Evolutionary conservation across 35 echinoderm and acorn worm genomes (phyloP), one percentile per base, ranked within the genome.

Genomic region (Stichopus chloronotus): DNA sequence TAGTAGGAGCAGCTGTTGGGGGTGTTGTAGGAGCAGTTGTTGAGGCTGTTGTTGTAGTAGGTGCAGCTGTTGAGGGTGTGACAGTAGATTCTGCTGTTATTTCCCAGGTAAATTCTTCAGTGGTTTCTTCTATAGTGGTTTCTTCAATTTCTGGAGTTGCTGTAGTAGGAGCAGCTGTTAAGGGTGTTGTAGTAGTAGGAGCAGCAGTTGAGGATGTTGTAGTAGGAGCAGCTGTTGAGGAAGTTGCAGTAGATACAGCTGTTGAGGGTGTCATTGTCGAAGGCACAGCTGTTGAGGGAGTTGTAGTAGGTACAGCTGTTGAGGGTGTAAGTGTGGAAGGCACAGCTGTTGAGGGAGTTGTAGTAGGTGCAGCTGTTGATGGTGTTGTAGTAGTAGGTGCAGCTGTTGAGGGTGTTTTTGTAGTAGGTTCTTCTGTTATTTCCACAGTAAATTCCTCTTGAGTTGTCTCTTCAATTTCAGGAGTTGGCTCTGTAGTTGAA

Each of bases 141-240:
- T 17, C 43, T 56, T 53, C 80, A 22, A 52, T 53, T 7, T 17
- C 80, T 52, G 80, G 25, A 11, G 86, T 88, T 5, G 56, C 8
- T 65, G 86, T 19, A 10, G 17, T 23, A 22, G 58, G 8, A 63
- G n/a, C 55, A 23, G 72, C 24, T 76, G 72, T 76, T 17, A 9
- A 20, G 72, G 58, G 86, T 52, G 57, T 52, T 63, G 58, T 60
- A 7, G 86, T 88, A 19, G 86, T 20, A 74, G 69, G 69, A 20
- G 69, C 69, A 74, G 69, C 69, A 6, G 69, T 88, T 19, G 58
- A 63, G 5, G 24, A n/a, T 17, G 24, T 52, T 19, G 86, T 88
- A 2, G 86, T 88, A 5, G 86, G 52, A 58, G 86, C 58, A 25
- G 80, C 80, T n/a, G 80, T 83, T 7, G 78, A 81, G 7, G 24